phyloP scores from a whole-genome alignment of 2,888 invertebrate species.

The Pandemis corylana region DNA sequence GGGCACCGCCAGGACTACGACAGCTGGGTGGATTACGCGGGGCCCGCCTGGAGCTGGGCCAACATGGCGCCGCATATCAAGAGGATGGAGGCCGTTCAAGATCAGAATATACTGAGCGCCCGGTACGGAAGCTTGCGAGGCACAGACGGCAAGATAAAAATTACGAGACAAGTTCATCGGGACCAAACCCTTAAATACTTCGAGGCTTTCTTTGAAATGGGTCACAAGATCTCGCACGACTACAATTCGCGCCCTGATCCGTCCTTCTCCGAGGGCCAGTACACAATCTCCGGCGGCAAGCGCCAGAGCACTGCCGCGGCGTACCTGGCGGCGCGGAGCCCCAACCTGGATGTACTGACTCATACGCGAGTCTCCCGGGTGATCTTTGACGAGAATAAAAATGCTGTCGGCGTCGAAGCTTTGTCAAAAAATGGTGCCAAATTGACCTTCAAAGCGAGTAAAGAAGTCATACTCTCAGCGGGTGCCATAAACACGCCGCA shows the following conservation, averaged over 20 bases:
- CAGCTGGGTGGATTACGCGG: neutral
- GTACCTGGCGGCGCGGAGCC: conserved; percentile 13
- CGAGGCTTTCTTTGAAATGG: conserved; percentile 12
- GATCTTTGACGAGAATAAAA: conserved; percentile 13
- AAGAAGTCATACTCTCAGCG: conserved; percentile 31
- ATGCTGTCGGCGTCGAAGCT: conserved; percentile 23
- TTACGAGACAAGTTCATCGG: conserved; percentile 18
- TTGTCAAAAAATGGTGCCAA: neutral
- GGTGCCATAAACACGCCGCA: conserved; percentile 32
- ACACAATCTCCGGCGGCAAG: neutral
- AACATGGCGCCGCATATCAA: conserved; percentile 12
- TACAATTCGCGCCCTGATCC: conserved; percentile 6
- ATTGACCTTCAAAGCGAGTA: conserved; percentile 5
- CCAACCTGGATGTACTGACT: conserved; percentile 21
- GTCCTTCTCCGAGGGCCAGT: conserved; percentile 11
- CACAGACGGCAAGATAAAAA: neutral
- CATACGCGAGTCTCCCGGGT: conserved; percentile 14
- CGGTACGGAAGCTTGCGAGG: neutral
- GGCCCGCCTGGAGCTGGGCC: conserved; percentile 15
- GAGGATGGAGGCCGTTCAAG: conserved; percentile 14
- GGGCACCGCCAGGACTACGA: conserved; percentile 25
- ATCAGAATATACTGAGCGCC: conserved; percentile 3
- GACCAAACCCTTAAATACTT: conserved; percentile 19
- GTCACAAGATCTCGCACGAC: conserved; percentile 12
- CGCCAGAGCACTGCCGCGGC: conserved; percentile 19